These are phyloP conservation scores for Oreotrochilus melanogaster DNA, from an alignment of 2,113 vertebrate species.

Conservation along the genomic window DNA sequence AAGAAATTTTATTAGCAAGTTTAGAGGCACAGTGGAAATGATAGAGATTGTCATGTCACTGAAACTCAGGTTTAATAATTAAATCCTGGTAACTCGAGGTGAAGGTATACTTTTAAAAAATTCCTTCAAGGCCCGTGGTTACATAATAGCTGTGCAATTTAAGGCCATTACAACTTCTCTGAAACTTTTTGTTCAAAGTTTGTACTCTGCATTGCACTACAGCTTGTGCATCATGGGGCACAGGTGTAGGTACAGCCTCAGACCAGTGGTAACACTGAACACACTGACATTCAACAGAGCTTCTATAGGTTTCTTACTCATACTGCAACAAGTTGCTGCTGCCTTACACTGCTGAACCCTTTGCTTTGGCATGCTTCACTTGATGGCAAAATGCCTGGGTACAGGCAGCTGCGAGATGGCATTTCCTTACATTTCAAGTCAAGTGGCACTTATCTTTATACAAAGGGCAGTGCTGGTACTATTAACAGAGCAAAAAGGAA, in stretches of 20 bases:
- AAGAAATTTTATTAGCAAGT: background rate
- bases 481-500: background rate
- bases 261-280: background rate
- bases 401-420: background rate
- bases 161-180: background rate
- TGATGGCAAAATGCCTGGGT: slow-evolving; percentile 32
- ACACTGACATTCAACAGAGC: fast-evolving
- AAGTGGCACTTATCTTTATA: slow-evolving; percentile 32
- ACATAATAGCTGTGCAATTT: background rate
- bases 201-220: background rate
- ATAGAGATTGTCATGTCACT: background rate
- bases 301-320: background rate
- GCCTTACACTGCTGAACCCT: background rate
- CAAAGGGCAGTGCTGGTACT: background rate
- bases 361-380: background rate
- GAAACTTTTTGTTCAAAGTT: background rate
- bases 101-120: background rate
- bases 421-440: slow-evolving; percentile 35
- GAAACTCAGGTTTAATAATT: slow-evolving; percentile 29
- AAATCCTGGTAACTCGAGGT: background rate
- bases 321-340: background rate
- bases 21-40: background rate
- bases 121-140: background rate
- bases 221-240: background rate
- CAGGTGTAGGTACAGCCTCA: background rate